Evolutionary conservation across 2,888 invertebrate genomes (phyloP).

Genomic region (Eulithis prunata): DNA sequence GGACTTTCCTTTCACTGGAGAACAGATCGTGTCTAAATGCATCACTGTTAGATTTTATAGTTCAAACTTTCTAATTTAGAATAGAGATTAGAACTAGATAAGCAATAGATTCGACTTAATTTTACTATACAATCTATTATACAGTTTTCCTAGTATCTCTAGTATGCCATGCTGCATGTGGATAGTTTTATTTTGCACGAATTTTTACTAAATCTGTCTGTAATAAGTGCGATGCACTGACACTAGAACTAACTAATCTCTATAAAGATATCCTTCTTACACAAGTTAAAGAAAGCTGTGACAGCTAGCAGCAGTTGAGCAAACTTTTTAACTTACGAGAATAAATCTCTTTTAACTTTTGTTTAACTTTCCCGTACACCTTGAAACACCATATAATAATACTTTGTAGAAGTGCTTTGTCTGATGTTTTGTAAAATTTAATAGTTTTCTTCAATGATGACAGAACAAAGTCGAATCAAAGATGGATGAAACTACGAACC

Average conservation of each 20-base stretch:
- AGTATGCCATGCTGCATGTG: conserved; percentile 78
- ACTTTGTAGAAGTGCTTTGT: conserved; percentile 63
- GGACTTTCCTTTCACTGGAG: conserved; percentile 72
- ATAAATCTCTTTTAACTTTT: conserved; percentile 42
- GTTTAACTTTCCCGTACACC: conserved; percentile 31
- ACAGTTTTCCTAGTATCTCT: conserved; percentile 61
- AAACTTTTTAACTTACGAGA: conserved; percentile 24
- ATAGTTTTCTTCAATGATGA: conserved; percentile 49
- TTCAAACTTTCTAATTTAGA: conserved; percentile 51
- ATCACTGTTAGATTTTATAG: conserved; percentile 52
- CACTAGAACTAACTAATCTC: conserved; percentile 36
- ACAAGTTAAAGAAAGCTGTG: conserved; percentile 20
- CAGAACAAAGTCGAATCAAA: conserved; percentile 96
- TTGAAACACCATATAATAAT: conserved; percentile 37
- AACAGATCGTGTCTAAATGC: conserved; percentile 66
- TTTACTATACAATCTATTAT: conserved; percentile 70
- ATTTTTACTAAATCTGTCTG: conserved; percentile 53
- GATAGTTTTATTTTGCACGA: conserved; percentile 75
- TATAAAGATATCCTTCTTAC: conserved; percentile 30
- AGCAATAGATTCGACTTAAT: conserved; percentile 65
- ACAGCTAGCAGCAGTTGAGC: conserved; percentile 19
- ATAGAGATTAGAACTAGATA: conserved; percentile 60
- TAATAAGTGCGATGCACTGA: conserved; percentile 55
- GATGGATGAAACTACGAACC: conserved; percentile 98
- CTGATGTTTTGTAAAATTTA: conserved; percentile 51